Percentiles rank a stretch among this genome's conserved stretches.
These are phyloP conservation scores for Virgularia gustaviana DNA, from an alignment of 92 coral and sea anemone genomes.

Conservation along the genomic window DNA sequence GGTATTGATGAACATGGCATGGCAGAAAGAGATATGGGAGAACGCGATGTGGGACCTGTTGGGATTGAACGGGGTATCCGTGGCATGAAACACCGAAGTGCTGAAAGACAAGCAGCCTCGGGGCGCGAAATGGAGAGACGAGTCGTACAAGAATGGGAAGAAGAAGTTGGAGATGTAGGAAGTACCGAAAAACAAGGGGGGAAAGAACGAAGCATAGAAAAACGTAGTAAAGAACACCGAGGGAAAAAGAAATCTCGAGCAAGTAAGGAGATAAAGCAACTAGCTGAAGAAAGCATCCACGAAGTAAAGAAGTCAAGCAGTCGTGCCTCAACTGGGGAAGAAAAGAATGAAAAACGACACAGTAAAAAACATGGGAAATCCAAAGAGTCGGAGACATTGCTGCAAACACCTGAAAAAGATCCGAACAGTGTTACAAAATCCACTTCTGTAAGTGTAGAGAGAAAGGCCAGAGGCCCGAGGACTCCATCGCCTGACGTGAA, in stretches of 20 bases:
- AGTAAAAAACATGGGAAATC: constrained; percentile 3
- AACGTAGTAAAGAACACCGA: constrained; percentile 2
- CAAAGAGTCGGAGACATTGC: not conserved
- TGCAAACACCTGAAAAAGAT: constrained; percentile 2
- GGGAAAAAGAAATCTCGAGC: too few relatives aligned
- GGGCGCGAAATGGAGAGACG: too few relatives aligned
- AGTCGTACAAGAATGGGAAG: too few relatives aligned
- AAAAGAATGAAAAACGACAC: constrained; percentile 9
- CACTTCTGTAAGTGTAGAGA: not conserved
- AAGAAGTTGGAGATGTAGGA: too few relatives aligned
- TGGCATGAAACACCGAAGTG: too few relatives aligned
- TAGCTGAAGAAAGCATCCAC: not conserved
- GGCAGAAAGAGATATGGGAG: too few relatives aligned
- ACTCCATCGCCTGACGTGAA: constrained; percentile 52
- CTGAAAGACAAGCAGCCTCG: too few relatives aligned
- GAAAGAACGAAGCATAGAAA: not conserved
- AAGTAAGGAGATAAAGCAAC: not conserved
- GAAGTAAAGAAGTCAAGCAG: constrained; percentile 6
- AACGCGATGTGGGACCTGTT: too few relatives aligned
- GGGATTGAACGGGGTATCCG: too few relatives aligned
- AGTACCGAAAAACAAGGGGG: not conserved
- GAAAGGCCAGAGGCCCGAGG: constrained; percentile 45
- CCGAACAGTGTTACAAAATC: not conserved
- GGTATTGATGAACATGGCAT: too few relatives aligned
- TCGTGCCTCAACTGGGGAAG: not conserved